phyloP scores from a whole-genome alignment of 2,888 invertebrate species.

The Eumerus sabulonum region DNA sequence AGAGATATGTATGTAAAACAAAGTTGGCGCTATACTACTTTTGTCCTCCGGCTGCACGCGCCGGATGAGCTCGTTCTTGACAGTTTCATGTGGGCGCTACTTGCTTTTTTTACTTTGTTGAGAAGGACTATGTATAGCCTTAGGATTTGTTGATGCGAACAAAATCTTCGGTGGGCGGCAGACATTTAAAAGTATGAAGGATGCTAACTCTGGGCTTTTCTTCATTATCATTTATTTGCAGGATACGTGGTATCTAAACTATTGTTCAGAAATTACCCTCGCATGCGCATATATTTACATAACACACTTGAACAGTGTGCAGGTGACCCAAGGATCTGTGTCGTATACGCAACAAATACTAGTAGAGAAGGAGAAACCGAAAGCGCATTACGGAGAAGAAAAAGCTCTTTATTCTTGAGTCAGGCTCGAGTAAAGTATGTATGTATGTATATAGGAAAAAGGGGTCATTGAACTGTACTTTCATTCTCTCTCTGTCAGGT shows the following conservation, averaged over 20 bases:
- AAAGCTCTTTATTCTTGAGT: constrained; percentile 34
- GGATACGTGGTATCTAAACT: background rate
- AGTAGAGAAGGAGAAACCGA: constrained; percentile 41
- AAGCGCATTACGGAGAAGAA: constrained; percentile 24
- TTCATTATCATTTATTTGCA: constrained; percentile 31
- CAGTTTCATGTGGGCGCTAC: constrained; percentile 37
- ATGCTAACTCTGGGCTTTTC: constrained; percentile 16
- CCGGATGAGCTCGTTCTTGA: constrained; percentile 45
- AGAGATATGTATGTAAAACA: no score
- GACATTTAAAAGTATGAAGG: background rate
- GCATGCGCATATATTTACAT: constrained; percentile 34
- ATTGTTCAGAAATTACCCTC: constrained; percentile 34
- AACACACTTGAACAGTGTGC: no score
- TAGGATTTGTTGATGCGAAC: background rate
- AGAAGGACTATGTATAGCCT: constrained; percentile 25
- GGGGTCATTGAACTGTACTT: constrained; percentile 60
- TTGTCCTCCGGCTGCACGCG: constrained; percentile 52
- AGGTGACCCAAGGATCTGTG: constrained; percentile 16
- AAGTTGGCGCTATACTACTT: constrained; percentile 46
- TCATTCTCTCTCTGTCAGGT: constrained; percentile 10
- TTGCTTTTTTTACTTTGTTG: constrained; percentile 16
- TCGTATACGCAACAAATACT: constrained; percentile 67
- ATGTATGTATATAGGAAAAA: constrained; percentile 28
- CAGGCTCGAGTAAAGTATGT: constrained; percentile 11
- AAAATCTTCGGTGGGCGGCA: no score